A percentile compares a stretch with the other conserved stretches of the same genome.
These are phyloP conservation scores for Ceratosolen fusciceps DNA, from an alignment of 1,140 invertebrate species.

Conservation along the genomic window DNA sequence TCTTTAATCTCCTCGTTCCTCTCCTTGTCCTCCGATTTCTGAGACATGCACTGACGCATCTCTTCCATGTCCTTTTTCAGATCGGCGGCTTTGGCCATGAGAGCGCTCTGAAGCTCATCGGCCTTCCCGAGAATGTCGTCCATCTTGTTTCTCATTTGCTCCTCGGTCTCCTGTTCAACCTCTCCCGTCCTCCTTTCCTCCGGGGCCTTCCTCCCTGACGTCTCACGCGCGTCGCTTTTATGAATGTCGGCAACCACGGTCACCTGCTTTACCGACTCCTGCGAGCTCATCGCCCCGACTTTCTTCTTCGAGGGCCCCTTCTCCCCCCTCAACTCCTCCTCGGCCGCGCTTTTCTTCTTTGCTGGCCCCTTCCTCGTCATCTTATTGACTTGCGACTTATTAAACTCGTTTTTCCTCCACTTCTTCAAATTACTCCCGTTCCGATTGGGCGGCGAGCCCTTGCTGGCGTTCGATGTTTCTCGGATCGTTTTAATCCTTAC, in stretches of 20 bases:
- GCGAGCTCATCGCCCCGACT: no score
- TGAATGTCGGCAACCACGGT: conserved; percentile 66
- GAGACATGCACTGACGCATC: conserved; percentile 62
- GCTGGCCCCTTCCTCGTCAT: background rate
- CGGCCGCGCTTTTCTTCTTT: conserved; percentile 37
- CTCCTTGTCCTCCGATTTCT: conserved; percentile 64
- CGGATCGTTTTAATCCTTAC: conserved; percentile 58
- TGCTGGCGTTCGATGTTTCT: conserved; percentile 58
- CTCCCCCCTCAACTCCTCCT: conserved; percentile 52
- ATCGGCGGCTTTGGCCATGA: conserved; percentile 61
- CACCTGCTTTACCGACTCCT: conserved; percentile 64
- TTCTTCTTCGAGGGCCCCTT: conserved; percentile 64
- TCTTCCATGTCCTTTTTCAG: conserved; percentile 64
- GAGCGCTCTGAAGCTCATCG: conserved; percentile 56
- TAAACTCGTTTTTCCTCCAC: conserved; percentile 13
- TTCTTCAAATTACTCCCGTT: conserved; percentile 50
- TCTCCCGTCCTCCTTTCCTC: conserved; percentile 31
- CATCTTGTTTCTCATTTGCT: conserved; percentile 52
- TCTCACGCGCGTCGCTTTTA: conserved; percentile 61
- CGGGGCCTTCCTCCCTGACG: conserved; percentile 51
- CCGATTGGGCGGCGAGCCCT: conserved; percentile 44
- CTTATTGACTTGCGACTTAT: conserved; percentile 21
- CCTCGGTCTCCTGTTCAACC: conserved; percentile 33
- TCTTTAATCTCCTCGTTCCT: conserved; percentile 35
- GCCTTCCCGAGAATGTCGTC: conserved; percentile 60